phyloP scores from a whole-genome alignment of 2,113 vertebrate species.

The Aegithalos caudatus region DNA sequence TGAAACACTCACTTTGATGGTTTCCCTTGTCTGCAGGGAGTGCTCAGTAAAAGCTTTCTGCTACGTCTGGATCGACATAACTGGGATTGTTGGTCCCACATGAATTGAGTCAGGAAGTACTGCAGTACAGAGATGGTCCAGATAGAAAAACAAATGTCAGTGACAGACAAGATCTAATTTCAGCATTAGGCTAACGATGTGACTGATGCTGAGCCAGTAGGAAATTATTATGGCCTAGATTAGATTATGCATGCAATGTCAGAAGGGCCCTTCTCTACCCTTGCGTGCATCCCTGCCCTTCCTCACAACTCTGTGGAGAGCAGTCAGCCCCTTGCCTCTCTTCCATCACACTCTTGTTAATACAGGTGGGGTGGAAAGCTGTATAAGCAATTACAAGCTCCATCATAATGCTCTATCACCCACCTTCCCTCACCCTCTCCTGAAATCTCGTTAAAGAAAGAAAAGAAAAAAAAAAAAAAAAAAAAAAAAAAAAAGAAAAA shows the following conservation, averaged over 20 bases:
- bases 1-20: conserved; percentile 42
- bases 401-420: not conserved
- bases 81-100: conserved; percentile 10
- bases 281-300: not conserved
- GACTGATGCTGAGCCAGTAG: conserved; percentile 25
- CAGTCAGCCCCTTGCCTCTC: not conserved
- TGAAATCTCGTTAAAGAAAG: not conserved
- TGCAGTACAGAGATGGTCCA: not conserved
- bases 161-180: conserved; percentile 27
- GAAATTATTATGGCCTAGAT: not conserved
- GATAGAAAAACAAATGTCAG: conserved; percentile 1
- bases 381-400: not conserved
- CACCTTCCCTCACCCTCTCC: not conserved
- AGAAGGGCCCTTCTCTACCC: not conserved
- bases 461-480: not conserved
- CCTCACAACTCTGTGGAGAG: not conserved
- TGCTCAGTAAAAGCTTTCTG: conserved; percentile 41
- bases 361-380: not conserved
- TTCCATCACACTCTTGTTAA: not conserved
- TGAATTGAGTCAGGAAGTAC: conserved; percentile 20
- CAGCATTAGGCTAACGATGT: not conserved
- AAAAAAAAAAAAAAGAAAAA: not conserved
- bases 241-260: not conserved
- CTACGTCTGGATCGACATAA: conserved; percentile 5
- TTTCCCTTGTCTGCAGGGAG: conserved; percentile 41